A percentile compares a stretch with the other conserved stretches of the same genome.
phyloP scores from a whole-genome alignment of 2,113 vertebrate genomes.

The Isichthys henryi region DNA sequence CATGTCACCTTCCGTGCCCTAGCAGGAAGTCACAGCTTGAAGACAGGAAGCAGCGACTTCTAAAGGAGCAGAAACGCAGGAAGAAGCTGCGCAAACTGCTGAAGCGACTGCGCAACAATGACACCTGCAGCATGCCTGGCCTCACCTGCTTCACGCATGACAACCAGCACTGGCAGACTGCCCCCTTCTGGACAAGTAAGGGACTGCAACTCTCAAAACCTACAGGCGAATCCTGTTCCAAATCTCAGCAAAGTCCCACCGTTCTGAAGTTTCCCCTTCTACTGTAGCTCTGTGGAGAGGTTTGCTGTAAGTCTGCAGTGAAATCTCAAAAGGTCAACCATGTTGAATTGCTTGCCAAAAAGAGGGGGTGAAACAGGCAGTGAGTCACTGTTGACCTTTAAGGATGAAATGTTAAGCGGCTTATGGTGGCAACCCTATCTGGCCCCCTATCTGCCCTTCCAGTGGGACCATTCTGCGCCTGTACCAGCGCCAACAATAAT shows the following conservation, averaged over 20 bases:
- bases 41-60: constrained; percentile 75
- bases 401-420: not conserved
- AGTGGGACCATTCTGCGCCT: constrained; percentile 98
- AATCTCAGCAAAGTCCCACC: not conserved
- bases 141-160: constrained; percentile 97
- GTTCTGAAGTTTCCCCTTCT: not conserved
- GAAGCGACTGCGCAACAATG: constrained; percentile 85
- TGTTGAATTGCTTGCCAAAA: not conserved
- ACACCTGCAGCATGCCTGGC: constrained; percentile 95
- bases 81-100: constrained; percentile 92
- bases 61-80: constrained; percentile 82
- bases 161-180: constrained; percentile 97
- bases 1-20: not conserved
- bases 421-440: not conserved
- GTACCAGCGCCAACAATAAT: constrained; percentile 97
- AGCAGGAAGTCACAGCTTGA: constrained; percentile 73
- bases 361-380: not conserved
- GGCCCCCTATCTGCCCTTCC: constrained; percentile 24
- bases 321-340: not conserved
- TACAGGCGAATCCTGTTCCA: not conserved
- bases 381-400: not conserved
- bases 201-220: not conserved
- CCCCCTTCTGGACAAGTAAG: constrained; percentile 92
- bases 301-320: not conserved
- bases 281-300: not conserved